phyloP scores from a whole-genome alignment of 2,113 vertebrate species.

The Nesoenas mayeri region DNA sequence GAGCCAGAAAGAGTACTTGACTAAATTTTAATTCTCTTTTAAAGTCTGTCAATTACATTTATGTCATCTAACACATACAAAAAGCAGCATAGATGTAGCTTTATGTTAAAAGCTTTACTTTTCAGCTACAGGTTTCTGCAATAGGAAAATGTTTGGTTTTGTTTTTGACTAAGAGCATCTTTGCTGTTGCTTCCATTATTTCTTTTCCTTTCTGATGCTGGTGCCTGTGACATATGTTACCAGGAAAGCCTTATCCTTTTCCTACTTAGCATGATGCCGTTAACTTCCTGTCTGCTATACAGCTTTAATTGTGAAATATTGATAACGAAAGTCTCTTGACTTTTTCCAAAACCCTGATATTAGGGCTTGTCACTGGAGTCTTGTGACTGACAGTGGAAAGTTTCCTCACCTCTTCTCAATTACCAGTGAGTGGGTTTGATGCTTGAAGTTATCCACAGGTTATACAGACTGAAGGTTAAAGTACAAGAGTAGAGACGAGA shows the following conservation, averaged over 20 bases:
- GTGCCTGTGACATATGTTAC: background rate
- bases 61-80: background rate
- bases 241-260: background rate
- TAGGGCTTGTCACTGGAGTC: background rate
- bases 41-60: background rate
- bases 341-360: background rate
- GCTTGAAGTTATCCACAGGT: constrained; percentile 47
- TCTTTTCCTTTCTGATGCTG: background rate
- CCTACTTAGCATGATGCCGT: background rate
- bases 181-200: background rate
- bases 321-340: background rate
- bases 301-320: background rate
- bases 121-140: background rate
- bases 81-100: background rate
- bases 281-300: background rate
- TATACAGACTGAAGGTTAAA: constrained; percentile 45
- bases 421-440: constrained; percentile 37
- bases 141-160: background rate
- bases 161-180: background rate
- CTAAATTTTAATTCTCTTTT: background rate
- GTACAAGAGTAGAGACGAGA: constrained; percentile 17
- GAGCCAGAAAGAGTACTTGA: background rate
- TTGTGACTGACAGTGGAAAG: background rate
- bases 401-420: constrained; percentile 36
- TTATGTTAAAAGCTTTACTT: background rate